Evolutionary conservation across 2,888 invertebrate genomes (phyloP).

Genomic region (Drosophila ustulata): DNA sequence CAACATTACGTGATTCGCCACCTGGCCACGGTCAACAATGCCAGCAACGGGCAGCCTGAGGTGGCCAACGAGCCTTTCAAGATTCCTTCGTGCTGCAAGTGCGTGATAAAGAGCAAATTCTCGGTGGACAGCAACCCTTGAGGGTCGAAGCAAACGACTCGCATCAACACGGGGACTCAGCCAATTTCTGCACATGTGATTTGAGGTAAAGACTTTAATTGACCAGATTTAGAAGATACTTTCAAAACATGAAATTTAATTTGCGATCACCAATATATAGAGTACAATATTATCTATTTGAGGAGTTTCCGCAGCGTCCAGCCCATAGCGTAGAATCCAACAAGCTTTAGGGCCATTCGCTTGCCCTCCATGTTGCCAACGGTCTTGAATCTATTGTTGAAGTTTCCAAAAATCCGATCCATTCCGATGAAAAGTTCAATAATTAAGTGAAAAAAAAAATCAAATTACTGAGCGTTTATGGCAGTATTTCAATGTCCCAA

Average conservation of each 20-base stretch:
- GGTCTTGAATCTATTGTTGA: constrained; percentile 32
- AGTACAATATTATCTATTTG: constrained; percentile 38
- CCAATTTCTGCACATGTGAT: constrained; percentile 57
- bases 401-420: constrained; percentile 61
- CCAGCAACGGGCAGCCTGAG: constrained; percentile 78
- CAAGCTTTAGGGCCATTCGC: constrained; percentile 62
- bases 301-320: constrained; percentile 68
- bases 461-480: not conserved
- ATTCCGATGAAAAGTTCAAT: constrained; percentile 28
- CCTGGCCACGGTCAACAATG: constrained; percentile 86
- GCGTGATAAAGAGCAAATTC: constrained; percentile 85
- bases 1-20: constrained; percentile 75
- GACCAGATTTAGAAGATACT: not conserved
- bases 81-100: constrained; percentile 92
- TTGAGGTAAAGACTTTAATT: constrained; percentile 54
- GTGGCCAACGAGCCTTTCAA: constrained; percentile 86
- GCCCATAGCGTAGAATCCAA: constrained; percentile 70
- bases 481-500: constrained; percentile 14
- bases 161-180: constrained; percentile 13
- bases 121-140: constrained; percentile 81
- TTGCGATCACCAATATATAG: not conserved
- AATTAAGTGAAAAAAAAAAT: not conserved
- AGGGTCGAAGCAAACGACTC: not conserved
- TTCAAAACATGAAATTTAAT: constrained; percentile 35
- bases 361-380: constrained; percentile 62